Evolutionary conservation across 2,797 vertebrate species (phyloP), one percentile per base, ranked within the genome.

Genomic region (Choloepus didactylus): DNA sequence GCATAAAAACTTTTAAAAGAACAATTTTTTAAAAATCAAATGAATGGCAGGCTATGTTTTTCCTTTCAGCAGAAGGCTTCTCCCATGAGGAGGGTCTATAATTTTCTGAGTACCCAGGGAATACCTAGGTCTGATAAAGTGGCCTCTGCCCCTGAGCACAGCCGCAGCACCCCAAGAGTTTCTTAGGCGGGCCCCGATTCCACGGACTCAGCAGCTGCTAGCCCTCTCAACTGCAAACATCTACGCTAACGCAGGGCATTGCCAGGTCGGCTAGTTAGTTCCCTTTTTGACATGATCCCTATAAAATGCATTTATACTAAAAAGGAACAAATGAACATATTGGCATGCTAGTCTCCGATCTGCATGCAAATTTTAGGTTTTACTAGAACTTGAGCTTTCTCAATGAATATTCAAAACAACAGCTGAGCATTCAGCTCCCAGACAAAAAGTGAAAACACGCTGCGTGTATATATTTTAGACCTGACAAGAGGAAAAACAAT

Each of bases 91-190:
- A 60, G n/a, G 59, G n/a, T 59, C 38, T 16, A 41, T 49, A 9
- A 49, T 9, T 59, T 23, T 80, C 51, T 23, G 27, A 12, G 14
- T 12, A 64, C 29, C 62, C 27, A 31, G 29, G 62, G 62, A 29
- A 5, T 27, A 18, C 25, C 27, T 14, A 9, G 77, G 23, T 16
- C 29, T 81, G 35, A 12, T 77, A 95, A 46, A 46, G 83, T 97
- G 96, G 93, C 35, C 51, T 67, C 51, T 64, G 95, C 31, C 96
- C 76, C 91, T 95, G 44, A 95, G 72, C 85, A 62, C 87, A 83
- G 91, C 31, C 14, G 73, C 41, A 96, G 84, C 73, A 87, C 62
- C 86, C 94, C 85, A 49, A 97, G 91, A 93, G 96, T 97, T 44
- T 91, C 80, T 96, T 59, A 62, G 87, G 82, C 14, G 41, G 89